Conservation (phyloP, 1,140 invertebrate species). For the Drosophila nigromelanica region DNA sequence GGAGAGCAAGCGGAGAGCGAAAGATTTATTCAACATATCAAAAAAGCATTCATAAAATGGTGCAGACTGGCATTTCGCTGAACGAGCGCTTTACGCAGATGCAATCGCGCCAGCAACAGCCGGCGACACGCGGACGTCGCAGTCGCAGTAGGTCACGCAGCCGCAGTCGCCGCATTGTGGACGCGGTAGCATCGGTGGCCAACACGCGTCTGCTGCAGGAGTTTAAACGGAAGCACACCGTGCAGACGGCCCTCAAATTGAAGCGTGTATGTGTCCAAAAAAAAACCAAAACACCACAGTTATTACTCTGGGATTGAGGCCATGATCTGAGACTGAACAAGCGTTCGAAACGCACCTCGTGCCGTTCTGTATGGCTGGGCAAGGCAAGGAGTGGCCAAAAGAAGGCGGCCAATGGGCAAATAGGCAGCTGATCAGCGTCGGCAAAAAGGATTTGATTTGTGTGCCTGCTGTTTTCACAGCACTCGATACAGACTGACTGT, state of each 20-base stretch:
- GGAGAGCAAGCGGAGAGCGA: neutral
- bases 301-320: constrained; percentile 41
- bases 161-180: constrained; percentile 65
- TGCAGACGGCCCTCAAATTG: constrained; percentile 78
- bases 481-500: constrained; percentile 18
- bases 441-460: constrained; percentile 18
- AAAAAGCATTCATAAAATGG: constrained; percentile 42
- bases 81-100: constrained; percentile 82
- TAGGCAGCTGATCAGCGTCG: constrained; percentile 7
- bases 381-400: constrained; percentile 25
- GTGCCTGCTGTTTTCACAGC: constrained; percentile 45
- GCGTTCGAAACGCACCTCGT: constrained; percentile 12
- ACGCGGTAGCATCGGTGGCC: constrained; percentile 51
- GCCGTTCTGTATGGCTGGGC: constrained; percentile 26
- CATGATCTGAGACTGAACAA: constrained; percentile 28
- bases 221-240: constrained; percentile 76
- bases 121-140: constrained; percentile 25
- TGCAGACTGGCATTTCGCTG: constrained; percentile 73
- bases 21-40: neutral
- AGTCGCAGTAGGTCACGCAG: constrained; percentile 65
- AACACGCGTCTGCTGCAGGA: constrained; percentile 78
- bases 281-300: constrained; percentile 20
- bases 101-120: constrained; percentile 39
- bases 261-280: constrained; percentile 79
- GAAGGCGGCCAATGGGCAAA: neutral